A percentile compares a stretch with the other conserved stretches of the same genome.
Conservation (phyloP, 2,888 invertebrate species). For the Leptopilina myrica region DNA sequence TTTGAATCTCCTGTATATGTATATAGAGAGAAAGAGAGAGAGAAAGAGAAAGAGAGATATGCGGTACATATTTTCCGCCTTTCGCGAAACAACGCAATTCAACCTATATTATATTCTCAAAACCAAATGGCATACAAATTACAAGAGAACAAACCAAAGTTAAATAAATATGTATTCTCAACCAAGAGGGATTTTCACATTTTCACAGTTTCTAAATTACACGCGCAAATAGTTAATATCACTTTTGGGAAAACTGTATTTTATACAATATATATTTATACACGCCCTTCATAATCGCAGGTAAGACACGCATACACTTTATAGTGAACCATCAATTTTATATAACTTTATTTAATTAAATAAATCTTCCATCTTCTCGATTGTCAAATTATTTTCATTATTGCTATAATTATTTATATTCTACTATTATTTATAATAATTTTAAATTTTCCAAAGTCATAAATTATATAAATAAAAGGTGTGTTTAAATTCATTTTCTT, state of each 20-base stretch:
- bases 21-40: too few species aligned
- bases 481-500: too few species aligned
- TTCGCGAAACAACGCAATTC: neutral
- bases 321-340: too few species aligned
- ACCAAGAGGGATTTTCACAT: neutral
- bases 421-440: too few species aligned
- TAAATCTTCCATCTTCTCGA: too few species aligned
- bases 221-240: neutral
- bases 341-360: too few species aligned
- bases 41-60: too few species aligned
- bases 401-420: too few species aligned
- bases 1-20: neutral
- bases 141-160: constrained; percentile 11
- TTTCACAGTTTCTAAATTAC: neutral
- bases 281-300: neutral
- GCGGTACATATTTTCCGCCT: constrained; percentile 15
- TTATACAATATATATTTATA: neutral
- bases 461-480: too few species aligned
- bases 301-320: neutral
- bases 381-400: too few species aligned
- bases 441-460: too few species aligned
- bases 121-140: constrained; percentile 16
- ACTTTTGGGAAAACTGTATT: constrained; percentile 2
- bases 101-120: neutral
- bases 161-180: constrained; percentile 7